Base-by-base conservation (phyloP, 2,113 vertebrate species). In the Anser cygnoides region DNA sequence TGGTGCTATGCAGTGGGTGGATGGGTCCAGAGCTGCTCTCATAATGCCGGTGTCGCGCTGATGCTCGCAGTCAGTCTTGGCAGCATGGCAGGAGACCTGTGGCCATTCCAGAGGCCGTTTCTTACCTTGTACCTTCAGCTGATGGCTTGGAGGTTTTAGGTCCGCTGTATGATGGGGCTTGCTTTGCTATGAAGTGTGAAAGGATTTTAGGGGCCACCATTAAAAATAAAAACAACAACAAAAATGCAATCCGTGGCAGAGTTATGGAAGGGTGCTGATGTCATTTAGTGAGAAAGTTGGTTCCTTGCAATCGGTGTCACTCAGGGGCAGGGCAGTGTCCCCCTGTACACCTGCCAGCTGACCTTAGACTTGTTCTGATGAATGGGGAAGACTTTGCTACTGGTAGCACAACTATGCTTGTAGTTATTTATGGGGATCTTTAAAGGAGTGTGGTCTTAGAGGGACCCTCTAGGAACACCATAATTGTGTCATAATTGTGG, bases 21-120 rank as follows among this genome's bases (percentile, higher is more conserved):
- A 10, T 3, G 16, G 18, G 17, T 28, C 28, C 4, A 1, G 49
- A 21, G 22, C 65, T 25, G 17, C 0, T 0, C 49, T 1, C 37
- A 4, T 41, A 10, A 35, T 20, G 59, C 77, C 6, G 3, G 5
- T 9, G 3, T 4, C 1, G 6, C 4, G 9, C 35, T 2, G 8
- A 9, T 2, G n/a, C 20, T 65, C 20, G 39, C 6, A 9, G 29
- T 5, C 8, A 0, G 1, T 33, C 33, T 21, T 59, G 25, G 29
- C 11, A 2, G 43, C 13, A n/a, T 3, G 23, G 12, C 11, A 3
- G 25, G 7, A 39, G 7, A 3, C 14, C 22, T 57, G 33, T 19
- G 66, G 20, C 0, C 17, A 1, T 54, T 29, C 2, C 44, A 23
- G 44, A 20, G 50, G 37, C 20, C 17, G 4, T 14, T 39, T 29